Conservation (phyloP, 2,113 vertebrate species). For the Eidolon helvum region DNA sequence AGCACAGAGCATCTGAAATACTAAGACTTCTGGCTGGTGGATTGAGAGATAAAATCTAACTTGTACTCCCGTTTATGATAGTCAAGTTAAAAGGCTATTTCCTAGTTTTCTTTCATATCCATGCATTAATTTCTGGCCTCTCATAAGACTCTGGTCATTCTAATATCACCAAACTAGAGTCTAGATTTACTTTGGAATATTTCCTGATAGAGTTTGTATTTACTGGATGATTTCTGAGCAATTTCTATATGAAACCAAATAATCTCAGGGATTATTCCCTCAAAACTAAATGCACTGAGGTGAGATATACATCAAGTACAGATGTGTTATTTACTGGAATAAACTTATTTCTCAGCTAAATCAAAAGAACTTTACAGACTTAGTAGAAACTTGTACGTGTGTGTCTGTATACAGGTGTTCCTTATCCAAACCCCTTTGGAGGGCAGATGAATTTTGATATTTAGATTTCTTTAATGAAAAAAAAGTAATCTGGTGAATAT, state of each 20-base stretch:
- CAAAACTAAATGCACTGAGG: not conserved
- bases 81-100: not conserved
- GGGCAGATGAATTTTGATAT: not conserved
- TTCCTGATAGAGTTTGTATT: not conserved
- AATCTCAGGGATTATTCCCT: not conserved
- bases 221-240: not conserved
- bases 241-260: slow-evolving; percentile 33
- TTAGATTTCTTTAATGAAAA: not conserved
- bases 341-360: not conserved
- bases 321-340: not conserved
- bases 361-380: not conserved
- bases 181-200: not conserved
- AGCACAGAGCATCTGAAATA: not conserved
- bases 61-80: not conserved
- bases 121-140: not conserved
- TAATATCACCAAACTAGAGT: not conserved
- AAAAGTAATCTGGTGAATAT: not conserved
- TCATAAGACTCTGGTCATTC: not conserved
- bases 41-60: not conserved
- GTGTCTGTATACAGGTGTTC: not conserved
- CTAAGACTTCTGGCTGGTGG: not conserved
- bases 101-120: not conserved
- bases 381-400: not conserved
- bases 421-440: not conserved
- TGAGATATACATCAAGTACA: not conserved